Percentiles rank a stretch among this genome's conserved stretches.
Evolutionary conservation across 1,140 invertebrate species (phyloP).

Genomic region (Caerostris darwini): DNA sequence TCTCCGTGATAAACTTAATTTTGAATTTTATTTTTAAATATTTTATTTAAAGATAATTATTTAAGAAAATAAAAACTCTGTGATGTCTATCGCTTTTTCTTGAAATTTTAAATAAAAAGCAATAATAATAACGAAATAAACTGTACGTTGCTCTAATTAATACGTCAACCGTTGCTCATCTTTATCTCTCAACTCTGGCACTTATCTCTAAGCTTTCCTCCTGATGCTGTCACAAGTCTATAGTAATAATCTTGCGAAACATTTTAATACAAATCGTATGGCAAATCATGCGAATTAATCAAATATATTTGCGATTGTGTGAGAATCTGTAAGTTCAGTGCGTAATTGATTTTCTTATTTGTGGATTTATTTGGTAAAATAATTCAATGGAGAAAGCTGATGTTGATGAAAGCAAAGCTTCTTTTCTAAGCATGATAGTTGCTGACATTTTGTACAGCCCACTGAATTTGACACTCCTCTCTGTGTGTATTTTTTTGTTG

Average conservation of each 20-base stretch:
- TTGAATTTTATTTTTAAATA: neutral
- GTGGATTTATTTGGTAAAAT: neutral
- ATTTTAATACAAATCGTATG: neutral
- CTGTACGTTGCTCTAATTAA: neutral
- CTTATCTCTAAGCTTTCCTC: conserved; percentile 16
- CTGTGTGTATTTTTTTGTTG: conserved; percentile 89
- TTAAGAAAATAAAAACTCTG: neutral
- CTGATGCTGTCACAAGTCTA: conserved; percentile 37
- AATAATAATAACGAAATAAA: neutral
- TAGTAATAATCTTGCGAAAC: neutral
- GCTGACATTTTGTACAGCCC: conserved; percentile 89
- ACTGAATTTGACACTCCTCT: conserved; percentile 89
- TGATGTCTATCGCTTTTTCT: neutral
- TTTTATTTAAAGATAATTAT: neutral
- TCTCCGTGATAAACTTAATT: no score
- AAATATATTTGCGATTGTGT: neutral
- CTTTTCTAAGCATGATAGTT: conserved; percentile 81
- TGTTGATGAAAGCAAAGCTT: conserved; percentile 42
- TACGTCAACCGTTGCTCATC: neutral
- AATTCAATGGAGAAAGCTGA: neutral
- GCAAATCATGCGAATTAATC: neutral
- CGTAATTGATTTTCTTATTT: neutral
- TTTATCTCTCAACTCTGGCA: conserved; percentile 29
- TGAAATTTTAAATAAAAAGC: neutral
- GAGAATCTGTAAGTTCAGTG: neutral